A percentile compares a stretch with the other conserved stretches of the same genome.
Conservation (phyloP, 2,888 invertebrate species). For the Pterostichus madidus region DNA sequence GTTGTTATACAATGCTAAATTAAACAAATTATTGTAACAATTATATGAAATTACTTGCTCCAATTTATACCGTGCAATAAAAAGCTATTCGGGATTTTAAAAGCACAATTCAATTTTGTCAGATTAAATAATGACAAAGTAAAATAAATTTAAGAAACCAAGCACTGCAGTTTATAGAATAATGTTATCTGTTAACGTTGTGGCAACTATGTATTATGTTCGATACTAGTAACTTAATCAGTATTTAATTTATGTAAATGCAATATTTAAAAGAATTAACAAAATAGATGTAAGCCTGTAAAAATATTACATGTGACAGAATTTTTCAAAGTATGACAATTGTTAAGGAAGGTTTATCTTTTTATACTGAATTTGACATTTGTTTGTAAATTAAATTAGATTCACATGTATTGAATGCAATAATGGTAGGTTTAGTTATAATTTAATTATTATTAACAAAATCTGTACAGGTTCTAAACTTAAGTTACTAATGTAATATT, state of each 20-base stretch:
- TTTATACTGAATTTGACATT: slow-evolving; percentile 7
- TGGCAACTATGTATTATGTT: slow-evolving; percentile 54
- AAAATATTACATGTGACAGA: slow-evolving; percentile 10
- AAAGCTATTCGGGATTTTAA: slow-evolving; percentile 6
- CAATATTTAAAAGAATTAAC: slow-evolving; percentile 58
- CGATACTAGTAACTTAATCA: slow-evolving; percentile 57
- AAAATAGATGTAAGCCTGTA: slow-evolving; percentile 34
- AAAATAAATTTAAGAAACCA: slow-evolving; percentile 34
- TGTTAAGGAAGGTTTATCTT: slow-evolving; percentile 11
- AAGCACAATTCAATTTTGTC: not conserved
- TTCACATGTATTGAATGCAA: slow-evolving; percentile 61
- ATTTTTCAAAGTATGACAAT: not conserved
- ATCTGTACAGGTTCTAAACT: slow-evolving; percentile 62
- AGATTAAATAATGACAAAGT: slow-evolving; percentile 17
- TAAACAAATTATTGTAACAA: not conserved
- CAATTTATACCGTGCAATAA: slow-evolving; percentile 31
- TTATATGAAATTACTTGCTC: not conserved
- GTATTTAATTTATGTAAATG: slow-evolving; percentile 65
- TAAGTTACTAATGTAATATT: slow-evolving; percentile 67
- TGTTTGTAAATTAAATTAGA: slow-evolving; percentile 5
- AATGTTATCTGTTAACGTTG: slow-evolving; percentile 9
- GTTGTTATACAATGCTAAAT: slow-evolving; percentile 33
- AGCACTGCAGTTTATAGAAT: slow-evolving; percentile 33
- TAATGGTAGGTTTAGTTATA: slow-evolving; percentile 58
- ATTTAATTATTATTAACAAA: slow-evolving; percentile 62